Evolutionary conservation across 2,113 vertebrate species (phyloP).

Genomic region (Pteronura brasiliensis): DNA sequence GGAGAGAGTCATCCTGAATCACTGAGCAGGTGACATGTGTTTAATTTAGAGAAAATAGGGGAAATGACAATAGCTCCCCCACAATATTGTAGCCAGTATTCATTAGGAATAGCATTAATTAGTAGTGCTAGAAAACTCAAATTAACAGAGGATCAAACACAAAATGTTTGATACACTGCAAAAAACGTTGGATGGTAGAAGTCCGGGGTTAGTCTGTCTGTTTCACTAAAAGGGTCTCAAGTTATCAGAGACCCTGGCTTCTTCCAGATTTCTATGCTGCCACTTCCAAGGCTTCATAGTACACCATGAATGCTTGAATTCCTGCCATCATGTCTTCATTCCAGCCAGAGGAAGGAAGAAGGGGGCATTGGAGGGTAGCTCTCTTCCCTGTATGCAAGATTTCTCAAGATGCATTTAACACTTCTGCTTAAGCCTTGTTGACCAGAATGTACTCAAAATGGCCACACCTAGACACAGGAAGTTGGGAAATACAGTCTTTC

Average conservation of each 20-base stretch:
- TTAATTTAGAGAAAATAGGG: constrained; percentile 30
- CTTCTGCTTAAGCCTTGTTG: not conserved
- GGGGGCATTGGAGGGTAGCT: not conserved
- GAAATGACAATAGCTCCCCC: not conserved
- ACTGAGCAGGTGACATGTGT: not conserved
- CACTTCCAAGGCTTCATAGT: not conserved
- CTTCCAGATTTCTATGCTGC: not conserved
- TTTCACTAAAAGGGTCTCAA: not conserved
- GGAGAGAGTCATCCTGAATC: not conserved
- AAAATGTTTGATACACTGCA: not conserved
- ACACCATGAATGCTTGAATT: not conserved
- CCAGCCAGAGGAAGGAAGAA: not conserved
- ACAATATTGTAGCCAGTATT: not conserved
- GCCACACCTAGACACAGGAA: not conserved
- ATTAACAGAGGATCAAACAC: not conserved
- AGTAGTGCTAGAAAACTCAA: not conserved
- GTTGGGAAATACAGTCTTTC: not conserved
- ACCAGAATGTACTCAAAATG: not conserved
- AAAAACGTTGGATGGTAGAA: not conserved
- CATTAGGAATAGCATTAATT: not conserved
- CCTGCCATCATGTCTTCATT: not conserved
- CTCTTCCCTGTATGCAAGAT: not conserved
- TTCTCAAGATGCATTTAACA: not conserved
- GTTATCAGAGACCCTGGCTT: not conserved
- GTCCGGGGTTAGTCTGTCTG: not conserved